These are phyloP conservation scores for Deilephila porcellus DNA, from an alignment of 2,888 invertebrate species.

Conservation along the genomic window DNA sequence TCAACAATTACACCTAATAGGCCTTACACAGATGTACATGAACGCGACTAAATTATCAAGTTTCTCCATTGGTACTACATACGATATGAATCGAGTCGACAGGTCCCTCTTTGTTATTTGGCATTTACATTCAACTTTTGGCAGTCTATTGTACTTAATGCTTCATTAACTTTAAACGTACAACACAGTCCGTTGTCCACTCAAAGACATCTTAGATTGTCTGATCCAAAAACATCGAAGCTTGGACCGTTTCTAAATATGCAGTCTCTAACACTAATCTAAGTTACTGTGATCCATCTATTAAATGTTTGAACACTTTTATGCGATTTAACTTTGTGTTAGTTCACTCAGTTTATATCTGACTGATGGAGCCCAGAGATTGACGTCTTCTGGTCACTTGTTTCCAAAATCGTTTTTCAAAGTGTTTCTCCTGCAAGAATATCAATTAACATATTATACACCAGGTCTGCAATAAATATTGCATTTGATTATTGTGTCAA, in stretches of 20 bases:
- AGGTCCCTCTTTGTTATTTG: slow-evolving; percentile 77
- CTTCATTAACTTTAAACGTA: slow-evolving; percentile 38
- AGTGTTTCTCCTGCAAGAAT: slow-evolving; percentile 88
- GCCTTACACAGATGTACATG: slow-evolving; percentile 30
- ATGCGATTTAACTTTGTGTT: slow-evolving; percentile 29
- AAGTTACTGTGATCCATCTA: slow-evolving; percentile 40
- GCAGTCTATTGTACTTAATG: slow-evolving; percentile 49
- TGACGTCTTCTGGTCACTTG: slow-evolving; percentile 90
- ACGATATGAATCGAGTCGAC: slow-evolving; percentile 79
- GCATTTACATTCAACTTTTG: slow-evolving; percentile 68
- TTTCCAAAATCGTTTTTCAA: slow-evolving; percentile 92
- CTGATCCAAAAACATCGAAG: slow-evolving; percentile 7
- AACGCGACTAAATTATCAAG: slow-evolving; percentile 40
- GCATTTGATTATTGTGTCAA: background rate
- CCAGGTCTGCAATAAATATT: background rate
- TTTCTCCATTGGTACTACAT: slow-evolving; percentile 52
- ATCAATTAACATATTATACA: slow-evolving; percentile 21
- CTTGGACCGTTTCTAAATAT: slow-evolving; percentile 34
- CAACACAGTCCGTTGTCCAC: slow-evolving; percentile 9
- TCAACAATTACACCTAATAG: slow-evolving; percentile 40
- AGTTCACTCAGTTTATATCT: slow-evolving; percentile 60
- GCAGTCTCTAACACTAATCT: slow-evolving; percentile 42
- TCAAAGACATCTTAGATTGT: background rate
- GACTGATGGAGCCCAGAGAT: slow-evolving; percentile 80
- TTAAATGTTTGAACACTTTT: slow-evolving; percentile 56